phyloP scores from a whole-genome alignment of 2,888 invertebrate species.

The Amphipoea lucens region DNA sequence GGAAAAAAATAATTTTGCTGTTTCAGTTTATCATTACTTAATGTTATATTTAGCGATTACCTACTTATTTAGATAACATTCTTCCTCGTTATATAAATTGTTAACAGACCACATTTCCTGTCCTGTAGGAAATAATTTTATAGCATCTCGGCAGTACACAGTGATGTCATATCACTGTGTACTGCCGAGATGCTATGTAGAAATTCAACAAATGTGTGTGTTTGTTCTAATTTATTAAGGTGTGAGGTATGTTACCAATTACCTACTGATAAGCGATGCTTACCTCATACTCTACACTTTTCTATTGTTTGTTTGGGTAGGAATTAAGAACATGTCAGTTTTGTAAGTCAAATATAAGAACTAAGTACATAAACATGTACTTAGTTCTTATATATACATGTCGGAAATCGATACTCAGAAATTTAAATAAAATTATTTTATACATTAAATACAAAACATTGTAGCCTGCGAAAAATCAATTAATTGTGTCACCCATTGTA shows the following conservation, averaged over 20 bases:
- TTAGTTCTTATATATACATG: too few relatives aligned
- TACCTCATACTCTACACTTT: conserved; percentile 47
- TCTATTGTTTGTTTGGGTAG: conserved; percentile 27
- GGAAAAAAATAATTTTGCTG: background rate
- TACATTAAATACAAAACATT: too few relatives aligned
- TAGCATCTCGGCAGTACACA: too few relatives aligned
- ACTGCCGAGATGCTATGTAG: conserved; percentile 56
- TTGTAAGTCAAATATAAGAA: background rate
- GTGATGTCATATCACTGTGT: conserved; percentile 76
- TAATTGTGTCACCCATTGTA: too few relatives aligned
- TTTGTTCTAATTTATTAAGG: conserved; percentile 37
- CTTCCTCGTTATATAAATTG: conserved; percentile 32
- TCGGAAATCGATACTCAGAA: too few relatives aligned
- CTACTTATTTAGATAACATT: background rate
- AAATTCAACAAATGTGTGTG: conserved; percentile 44
- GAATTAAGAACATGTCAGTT: conserved; percentile 9
- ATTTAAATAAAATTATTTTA: too few relatives aligned
- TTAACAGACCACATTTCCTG: conserved; percentile 59
- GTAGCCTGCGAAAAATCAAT: too few relatives aligned
- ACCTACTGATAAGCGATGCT: conserved; percentile 61
- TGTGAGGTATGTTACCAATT: conserved; percentile 57
- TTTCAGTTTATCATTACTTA: background rate
- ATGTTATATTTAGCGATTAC: background rate
- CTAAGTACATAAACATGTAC: background rate
- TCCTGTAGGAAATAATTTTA: conserved; percentile 69